These are phyloP conservation scores for Zaprionus camerounensis DNA, from an alignment of 1,140 invertebrate species.

Conservation along the genomic window DNA sequence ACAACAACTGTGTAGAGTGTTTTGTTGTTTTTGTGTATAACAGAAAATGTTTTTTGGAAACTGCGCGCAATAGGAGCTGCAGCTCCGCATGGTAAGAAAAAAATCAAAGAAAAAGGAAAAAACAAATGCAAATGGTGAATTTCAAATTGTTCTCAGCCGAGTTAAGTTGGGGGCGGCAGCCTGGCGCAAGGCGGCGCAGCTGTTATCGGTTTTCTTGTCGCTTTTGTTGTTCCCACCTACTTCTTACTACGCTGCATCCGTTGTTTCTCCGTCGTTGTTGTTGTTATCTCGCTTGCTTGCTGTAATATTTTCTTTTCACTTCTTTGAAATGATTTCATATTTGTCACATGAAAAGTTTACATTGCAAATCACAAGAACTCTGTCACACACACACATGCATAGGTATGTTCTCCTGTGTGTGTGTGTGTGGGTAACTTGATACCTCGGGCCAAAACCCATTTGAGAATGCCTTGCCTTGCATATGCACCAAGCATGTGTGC, in stretches of 20 bases:
- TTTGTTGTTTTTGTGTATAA: conserved; percentile 76
- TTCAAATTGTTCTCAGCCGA: conserved; percentile 31
- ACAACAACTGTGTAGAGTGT: conserved; percentile 37
- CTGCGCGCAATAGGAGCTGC: conserved; percentile 32
- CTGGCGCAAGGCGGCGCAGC: conserved; percentile 20
- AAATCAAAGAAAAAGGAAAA: conserved; percentile 13
- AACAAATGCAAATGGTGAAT: conserved; percentile 13
- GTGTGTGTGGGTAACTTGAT: conserved; percentile 38
- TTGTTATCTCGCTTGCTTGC: conserved; percentile 36
- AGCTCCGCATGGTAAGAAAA: conserved; percentile 47
- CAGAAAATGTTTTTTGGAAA: conserved; percentile 65
- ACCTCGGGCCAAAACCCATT: conserved; percentile 44
- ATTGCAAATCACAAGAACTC: conserved; percentile 26
- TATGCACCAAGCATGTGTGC: conserved; percentile 26
- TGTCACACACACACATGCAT: conserved; percentile 10
- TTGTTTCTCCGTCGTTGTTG: conserved; percentile 27
- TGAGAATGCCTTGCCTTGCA: conserved; percentile 52
- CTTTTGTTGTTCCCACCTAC: conserved; percentile 60
- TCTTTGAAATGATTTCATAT: conserved; percentile 25
- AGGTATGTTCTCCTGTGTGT: conserved; percentile 9
- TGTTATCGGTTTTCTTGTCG: conserved; percentile 57
- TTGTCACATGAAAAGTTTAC: conserved; percentile 39
- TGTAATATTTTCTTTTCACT: conserved; percentile 31
- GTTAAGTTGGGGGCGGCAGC: conserved; percentile 17
- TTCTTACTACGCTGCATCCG: conserved; percentile 63